Evolutionary conservation across 2,113 vertebrate genomes (phyloP).

Genomic region (Crypturellus undulatus): DNA sequence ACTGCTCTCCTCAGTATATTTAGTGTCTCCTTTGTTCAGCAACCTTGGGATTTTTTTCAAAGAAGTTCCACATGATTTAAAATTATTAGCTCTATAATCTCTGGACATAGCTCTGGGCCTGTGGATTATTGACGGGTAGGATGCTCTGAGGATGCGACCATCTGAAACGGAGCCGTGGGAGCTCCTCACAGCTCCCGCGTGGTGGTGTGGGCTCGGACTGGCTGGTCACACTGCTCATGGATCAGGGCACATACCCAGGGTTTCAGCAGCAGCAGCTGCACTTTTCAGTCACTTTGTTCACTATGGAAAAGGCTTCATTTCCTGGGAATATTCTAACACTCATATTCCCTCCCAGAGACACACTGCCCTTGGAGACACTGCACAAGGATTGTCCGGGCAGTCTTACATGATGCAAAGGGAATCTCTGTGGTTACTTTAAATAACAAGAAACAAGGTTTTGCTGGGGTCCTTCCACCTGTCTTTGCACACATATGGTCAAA

Average conservation of each 20-base stretch:
- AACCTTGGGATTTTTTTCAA: neutral
- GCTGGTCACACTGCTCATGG: neutral
- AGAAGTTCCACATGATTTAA: neutral
- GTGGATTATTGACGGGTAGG: neutral
- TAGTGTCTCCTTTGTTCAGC: neutral
- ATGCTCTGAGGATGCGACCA: neutral
- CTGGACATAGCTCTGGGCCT: neutral
- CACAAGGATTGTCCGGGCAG: neutral
- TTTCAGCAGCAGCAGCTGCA: neutral
- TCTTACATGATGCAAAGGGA: neutral
- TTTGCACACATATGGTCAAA: neutral
- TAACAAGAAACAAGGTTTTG: neutral
- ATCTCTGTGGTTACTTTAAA: conserved; percentile 2
- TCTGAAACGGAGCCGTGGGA: neutral
- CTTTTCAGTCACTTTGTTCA: neutral
- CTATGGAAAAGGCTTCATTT: neutral
- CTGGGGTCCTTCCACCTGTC: neutral
- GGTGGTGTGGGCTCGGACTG: neutral
- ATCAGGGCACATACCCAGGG: neutral
- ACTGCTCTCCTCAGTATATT: neutral
- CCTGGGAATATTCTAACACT: fast-evolving
- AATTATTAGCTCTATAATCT: neutral
- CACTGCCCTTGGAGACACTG: neutral
- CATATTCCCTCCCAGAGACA: neutral
- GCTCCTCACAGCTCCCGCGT: neutral